Conservation (phyloP, 2,888 invertebrate genomes). For the Acronicta psi region DNA sequence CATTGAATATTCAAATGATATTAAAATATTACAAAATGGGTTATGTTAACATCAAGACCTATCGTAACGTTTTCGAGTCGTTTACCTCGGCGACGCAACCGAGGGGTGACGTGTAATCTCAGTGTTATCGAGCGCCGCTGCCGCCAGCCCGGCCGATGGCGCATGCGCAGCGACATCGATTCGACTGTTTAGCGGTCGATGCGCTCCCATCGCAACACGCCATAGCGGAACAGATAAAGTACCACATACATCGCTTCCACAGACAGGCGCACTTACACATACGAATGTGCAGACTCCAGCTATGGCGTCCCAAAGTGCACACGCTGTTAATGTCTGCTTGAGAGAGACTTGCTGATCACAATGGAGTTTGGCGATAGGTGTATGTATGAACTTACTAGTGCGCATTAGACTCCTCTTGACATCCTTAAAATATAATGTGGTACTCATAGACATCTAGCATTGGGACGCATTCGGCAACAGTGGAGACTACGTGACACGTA, state of each 20-base stretch:
- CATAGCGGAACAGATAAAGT: conserved; percentile 48
- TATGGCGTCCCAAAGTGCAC: conserved; percentile 18
- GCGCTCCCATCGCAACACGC: conserved; percentile 58
- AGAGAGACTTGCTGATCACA: conserved; percentile 19
- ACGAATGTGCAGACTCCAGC: conserved; percentile 27
- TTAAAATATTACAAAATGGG: conserved; percentile 50
- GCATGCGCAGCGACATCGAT: conserved; percentile 74
- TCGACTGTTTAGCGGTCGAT: conserved; percentile 60
- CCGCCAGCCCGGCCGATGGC: conserved; percentile 44
- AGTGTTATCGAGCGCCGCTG: conserved; percentile 68
- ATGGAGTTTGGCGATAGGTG: conserved; percentile 21
- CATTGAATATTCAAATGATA: conserved; percentile 41
- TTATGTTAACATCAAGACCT: conserved; percentile 73
- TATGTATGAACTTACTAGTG: conserved; percentile 2
- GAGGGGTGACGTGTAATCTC: conserved; percentile 76
- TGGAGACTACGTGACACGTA: conserved; percentile 18
- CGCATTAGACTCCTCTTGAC: background rate
- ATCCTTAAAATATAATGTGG: conserved; percentile 12
- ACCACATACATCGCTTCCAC: conserved; percentile 28
- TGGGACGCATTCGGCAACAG: background rate
- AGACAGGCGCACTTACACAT: conserved; percentile 36
- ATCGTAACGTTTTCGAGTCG: conserved; percentile 82
- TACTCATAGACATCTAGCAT: background rate
- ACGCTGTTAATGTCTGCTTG: conserved; percentile 19
- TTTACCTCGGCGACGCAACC: conserved; percentile 75